phyloP scores from a whole-genome alignment of 92 coral and sea anemone genomes.

The Siderastrea siderea region DNA sequence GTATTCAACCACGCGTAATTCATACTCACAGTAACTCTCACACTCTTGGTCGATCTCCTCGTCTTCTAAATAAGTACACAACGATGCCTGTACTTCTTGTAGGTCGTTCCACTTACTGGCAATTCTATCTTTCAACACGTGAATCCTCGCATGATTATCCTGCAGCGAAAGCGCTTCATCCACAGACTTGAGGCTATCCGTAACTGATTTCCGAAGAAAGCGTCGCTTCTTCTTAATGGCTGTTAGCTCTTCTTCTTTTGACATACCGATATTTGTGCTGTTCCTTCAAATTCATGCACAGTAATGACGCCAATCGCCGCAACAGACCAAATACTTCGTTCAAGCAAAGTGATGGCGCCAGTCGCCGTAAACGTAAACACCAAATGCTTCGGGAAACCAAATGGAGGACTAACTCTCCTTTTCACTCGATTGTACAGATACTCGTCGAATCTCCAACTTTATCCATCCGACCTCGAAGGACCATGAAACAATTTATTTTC shows the following conservation, averaged over 20 bases:
- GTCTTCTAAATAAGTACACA: constrained; percentile 16
- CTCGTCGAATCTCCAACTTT: no score
- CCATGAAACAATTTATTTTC: no score
- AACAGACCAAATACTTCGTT: no score
- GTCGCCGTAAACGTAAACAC: no score
- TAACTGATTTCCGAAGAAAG: constrained; percentile 27
- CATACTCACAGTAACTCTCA: constrained; percentile 21
- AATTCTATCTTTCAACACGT: constrained; percentile 10
- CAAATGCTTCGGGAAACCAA: no score
- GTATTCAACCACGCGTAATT: constrained; percentile 30
- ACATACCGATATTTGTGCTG: constrained; percentile 3
- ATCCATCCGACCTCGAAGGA: no score
- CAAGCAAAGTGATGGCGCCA: no score
- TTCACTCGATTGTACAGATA: no score
- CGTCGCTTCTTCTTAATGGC: constrained; percentile 36
- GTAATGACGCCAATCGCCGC: no score
- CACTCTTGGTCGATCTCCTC: constrained; percentile 35
- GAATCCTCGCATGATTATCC: constrained; percentile 7
- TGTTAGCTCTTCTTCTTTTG: not conserved
- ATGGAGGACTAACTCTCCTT: no score
- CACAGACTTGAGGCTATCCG: constrained; percentile 19
- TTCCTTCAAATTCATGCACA: not conserved
- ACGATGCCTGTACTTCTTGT: constrained; percentile 23
- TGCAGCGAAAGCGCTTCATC: constrained; percentile 14
- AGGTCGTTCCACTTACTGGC: constrained; percentile 37